phyloP scores from a whole-genome alignment of 2,888 invertebrate genomes.

The Pseudococcus longispinus region DNA sequence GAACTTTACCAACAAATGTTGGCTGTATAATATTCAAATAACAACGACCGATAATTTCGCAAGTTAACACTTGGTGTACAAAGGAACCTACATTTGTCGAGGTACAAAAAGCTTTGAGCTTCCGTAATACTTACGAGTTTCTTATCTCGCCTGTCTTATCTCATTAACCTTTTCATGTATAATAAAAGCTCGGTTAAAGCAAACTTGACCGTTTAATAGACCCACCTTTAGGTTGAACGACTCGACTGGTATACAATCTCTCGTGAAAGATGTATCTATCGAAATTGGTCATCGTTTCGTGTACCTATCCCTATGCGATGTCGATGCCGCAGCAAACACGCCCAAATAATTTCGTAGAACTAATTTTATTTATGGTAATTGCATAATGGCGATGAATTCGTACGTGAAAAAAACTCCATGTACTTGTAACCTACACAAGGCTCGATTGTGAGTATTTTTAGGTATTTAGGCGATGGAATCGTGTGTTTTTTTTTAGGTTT shows the following conservation, averaged over 20 bases:
- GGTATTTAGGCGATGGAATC: not conserved
- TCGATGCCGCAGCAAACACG: too few species aligned
- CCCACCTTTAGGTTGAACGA: not conserved
- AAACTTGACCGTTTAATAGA: conserved; percentile 1
- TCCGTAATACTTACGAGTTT: not conserved
- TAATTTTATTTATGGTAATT: conserved; percentile 26
- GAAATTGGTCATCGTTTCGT: not conserved
- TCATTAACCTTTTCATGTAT: conserved; percentile 12
- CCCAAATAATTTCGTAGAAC: conserved; percentile 1
- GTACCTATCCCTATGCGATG: too few species aligned
- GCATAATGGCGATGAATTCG: not conserved
- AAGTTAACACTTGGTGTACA: not conserved
- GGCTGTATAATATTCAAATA: not conserved
- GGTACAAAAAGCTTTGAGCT: not conserved
- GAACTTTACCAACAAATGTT: conserved; percentile 5
- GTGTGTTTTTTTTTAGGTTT: not conserved
- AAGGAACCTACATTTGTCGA: not conserved
- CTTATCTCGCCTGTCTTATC: conserved; percentile 29
- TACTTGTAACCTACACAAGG: not conserved
- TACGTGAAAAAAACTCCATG: not conserved
- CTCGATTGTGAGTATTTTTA: not conserved
- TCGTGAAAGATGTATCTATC: not conserved
- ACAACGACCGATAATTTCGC: conserved; percentile 25
- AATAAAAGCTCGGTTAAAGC: not conserved
- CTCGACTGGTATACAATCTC: not conserved